Conservation (phyloP, 2,113 vertebrate species). For the Aplodontia rufa region DNA sequence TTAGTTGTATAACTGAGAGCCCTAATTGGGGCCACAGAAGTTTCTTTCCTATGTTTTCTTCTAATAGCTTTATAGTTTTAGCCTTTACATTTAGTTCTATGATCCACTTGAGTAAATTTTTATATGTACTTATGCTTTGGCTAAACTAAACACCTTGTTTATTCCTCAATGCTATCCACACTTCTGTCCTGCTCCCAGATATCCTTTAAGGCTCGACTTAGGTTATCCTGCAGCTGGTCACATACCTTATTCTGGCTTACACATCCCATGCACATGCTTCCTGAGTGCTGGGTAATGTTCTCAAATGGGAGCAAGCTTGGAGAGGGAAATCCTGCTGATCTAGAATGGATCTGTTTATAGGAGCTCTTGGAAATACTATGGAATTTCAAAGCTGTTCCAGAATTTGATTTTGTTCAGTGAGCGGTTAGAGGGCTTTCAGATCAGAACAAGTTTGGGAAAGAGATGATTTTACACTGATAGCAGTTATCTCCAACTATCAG, state of each 20-base stretch:
- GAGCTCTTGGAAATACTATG: background rate
- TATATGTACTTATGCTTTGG: background rate
- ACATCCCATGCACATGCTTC: background rate
- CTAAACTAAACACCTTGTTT: conserved; percentile 33
- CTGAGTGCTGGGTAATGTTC: background rate
- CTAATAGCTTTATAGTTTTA: conserved; percentile 42
- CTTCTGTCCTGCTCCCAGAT: background rate
- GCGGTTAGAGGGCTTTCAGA: background rate
- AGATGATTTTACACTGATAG: background rate
- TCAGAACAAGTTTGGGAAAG: conserved; percentile 19
- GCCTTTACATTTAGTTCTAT: background rate
- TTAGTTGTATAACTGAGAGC: background rate
- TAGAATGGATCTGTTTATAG: background rate
- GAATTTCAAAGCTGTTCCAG: background rate
- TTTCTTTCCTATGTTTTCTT: background rate
- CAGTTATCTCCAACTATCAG: background rate
- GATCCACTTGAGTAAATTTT: conserved; percentile 18
- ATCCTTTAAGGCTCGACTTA: background rate
- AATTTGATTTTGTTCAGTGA: background rate
- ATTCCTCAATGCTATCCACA: background rate
- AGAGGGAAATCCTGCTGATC: background rate
- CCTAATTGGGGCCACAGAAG: background rate
- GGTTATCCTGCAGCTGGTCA: background rate
- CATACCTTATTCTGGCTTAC: background rate
- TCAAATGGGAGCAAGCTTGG: background rate